Base-by-base conservation (phyloP, 1,140 invertebrate species). In the Homalodisca vitripennis region DNA sequence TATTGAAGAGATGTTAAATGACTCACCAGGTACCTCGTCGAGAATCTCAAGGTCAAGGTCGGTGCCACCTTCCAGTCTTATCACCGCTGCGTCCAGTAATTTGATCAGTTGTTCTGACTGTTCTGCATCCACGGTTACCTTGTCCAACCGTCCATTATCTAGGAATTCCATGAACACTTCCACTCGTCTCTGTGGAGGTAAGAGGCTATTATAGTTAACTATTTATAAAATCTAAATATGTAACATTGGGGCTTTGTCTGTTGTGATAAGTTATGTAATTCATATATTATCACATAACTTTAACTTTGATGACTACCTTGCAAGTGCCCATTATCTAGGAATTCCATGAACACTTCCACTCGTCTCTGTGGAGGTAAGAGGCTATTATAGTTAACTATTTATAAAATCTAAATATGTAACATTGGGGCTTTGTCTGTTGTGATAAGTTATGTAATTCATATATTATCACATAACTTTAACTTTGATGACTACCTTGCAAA, bases 1-100 rank as follows among this genome's bases (percentile, higher is more conserved):
- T n/a, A n/a, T n/a, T n/a, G n/a, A n/a, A n/a, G n/a, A n/a, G n/a
- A n/a, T n/a, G n/a, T n/a, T n/a, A n/a, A n/a, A n/a, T n/a, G n/a
- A n/a, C 57, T 68, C 67, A 72, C 71, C 68, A 14, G 86, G 83
- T 71, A 84, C 84, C 67, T 88, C 82, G 75, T 97, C 92, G 2
- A 98, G 82, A 17, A 91, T 83, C 74, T 90, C 92, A 1, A 98
- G 81, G 81, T 99, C 97, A 75, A 94, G 89, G 72, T 99, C 97
- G n/a, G 89, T 92, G 2, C 98, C 98, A 53, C 95, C 97, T 84
- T 99, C 98, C 17, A 99, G 82, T 79, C 95, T 93, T 70, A 99
- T 97, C 1, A 99, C 97, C 46, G 96, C 95, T 71, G 95, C 92
- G 81, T 99, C 98, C 34, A 99, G 82, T 2, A 99, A 82, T 74